Percentiles rank a stretch among this genome's conserved stretches.
Conservation (phyloP, 2,888 invertebrate species). For the Daptonema setosum region DNA sequence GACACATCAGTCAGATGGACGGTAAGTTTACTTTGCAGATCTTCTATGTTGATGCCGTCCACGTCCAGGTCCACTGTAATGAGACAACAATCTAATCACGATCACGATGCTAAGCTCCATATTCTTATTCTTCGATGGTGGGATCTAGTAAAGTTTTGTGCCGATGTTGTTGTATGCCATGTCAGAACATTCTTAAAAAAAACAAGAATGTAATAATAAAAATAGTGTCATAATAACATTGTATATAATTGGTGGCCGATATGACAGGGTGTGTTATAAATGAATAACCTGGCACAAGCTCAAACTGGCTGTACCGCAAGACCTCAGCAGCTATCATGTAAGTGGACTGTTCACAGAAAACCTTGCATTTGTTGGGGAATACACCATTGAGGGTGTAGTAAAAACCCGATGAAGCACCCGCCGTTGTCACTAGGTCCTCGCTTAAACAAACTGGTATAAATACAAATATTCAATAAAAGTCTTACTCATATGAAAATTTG, state of each 20-base stretch:
- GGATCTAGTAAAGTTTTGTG: too few species aligned
- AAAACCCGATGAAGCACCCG: constrained; percentile 42
- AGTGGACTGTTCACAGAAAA: constrained; percentile 44
- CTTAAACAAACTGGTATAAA: constrained; percentile 21
- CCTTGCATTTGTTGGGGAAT: constrained; percentile 27
- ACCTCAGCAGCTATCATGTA: constrained; percentile 41
- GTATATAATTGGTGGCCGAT: too few species aligned
- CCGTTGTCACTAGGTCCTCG: constrained; percentile 38
- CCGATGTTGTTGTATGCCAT: too few species aligned
- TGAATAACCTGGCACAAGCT: constrained; percentile 34
- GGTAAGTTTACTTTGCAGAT: constrained; percentile 31
- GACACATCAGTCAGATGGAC: constrained; percentile 21
- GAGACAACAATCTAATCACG: too few species aligned
- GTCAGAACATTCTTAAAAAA: too few species aligned
- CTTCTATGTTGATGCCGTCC: constrained; percentile 35
- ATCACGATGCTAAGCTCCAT: too few species aligned
- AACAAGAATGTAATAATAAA: too few species aligned
- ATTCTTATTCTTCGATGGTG: too few species aligned
- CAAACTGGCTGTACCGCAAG: constrained; percentile 37
- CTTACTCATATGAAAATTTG: too few species aligned
- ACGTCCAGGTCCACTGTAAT: constrained; percentile 32
- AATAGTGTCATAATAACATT: too few species aligned
- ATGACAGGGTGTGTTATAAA: too few species aligned
- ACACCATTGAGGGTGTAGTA: constrained; percentile 34
- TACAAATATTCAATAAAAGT: background rate